Evolutionary conservation across 2,113 vertebrate genomes (phyloP), one percentile per base, ranked within the genome.

Genomic region (Varanus salvator): DNA sequence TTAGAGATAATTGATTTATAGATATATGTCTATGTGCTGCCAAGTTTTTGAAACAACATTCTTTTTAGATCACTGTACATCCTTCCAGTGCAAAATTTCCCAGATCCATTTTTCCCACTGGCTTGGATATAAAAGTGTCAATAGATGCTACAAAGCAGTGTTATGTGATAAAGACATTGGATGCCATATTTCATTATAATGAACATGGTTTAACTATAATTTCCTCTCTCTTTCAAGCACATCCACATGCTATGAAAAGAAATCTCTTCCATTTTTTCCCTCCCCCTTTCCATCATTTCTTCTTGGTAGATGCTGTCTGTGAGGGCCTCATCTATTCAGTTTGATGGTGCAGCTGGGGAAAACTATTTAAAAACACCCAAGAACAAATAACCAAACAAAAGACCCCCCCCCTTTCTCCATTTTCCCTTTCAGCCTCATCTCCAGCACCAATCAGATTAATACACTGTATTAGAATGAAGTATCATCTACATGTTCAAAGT

Each of bases 161-260:
- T 11, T 66, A 54, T 86, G n/a, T 91, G 64, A 89, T 27, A 81
- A 88, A 93, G 4, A 8, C 38, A 60, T 38, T 91, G 84, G 84
- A 38, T 91, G 34, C 80, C 84, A 90, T 34, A 27, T 94, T 34
- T 92, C 86, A 72, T 91, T 94, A 88, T 92, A 95, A 93, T 71
- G 91, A 74, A 77, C 90, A 52, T 80, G 86, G 11, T 85, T 90
- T 93, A 76, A 89, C 81, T 15, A 85, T 4, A 92, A 93, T 8
- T 21, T 38, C 72, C 4, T 0, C 34, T 74, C 83, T 93, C 83
- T 86, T 85, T 68, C 66, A 93, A 94, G 86, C 75, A 91, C 9
- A 3, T 17, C 76, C 90, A 76, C 91, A 92, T 90, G 17, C 44
- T 50, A 11, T 64, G 31, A 48, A 92, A 87, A 44, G 34, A 92